These are phyloP conservation scores for Rhinolophus ferrumequinum DNA, from an alignment of 2,113 vertebrate species.

Conservation along the genomic window DNA sequence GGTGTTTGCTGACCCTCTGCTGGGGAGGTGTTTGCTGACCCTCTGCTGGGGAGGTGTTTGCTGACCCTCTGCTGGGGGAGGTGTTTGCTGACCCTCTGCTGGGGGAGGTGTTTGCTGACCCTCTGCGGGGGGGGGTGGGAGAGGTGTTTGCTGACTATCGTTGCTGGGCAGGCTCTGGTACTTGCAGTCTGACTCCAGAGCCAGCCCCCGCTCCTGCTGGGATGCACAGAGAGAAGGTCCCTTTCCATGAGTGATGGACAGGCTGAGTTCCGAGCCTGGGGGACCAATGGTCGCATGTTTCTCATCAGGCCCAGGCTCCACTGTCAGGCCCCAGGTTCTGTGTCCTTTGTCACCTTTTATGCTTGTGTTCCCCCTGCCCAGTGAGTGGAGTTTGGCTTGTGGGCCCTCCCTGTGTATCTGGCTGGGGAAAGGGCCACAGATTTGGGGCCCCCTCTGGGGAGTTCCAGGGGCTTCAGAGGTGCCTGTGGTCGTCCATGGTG, in stretches of 20 bases:
- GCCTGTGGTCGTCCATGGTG: not conserved
- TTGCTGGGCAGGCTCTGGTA: not conserved
- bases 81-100: no score
- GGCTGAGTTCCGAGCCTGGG: not conserved
- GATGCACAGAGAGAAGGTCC: not conserved
- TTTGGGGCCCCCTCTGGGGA: not conserved
- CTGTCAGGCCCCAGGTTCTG: not conserved
- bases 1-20: no score
- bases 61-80: no score
- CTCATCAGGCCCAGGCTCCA: not conserved
- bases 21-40: no score
- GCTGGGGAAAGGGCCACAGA: not conserved
- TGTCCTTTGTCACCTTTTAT: not conserved
- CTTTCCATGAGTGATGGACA: fast-evolving
- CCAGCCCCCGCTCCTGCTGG: not conserved
- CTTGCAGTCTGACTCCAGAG: not conserved
- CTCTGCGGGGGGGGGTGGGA: no score
- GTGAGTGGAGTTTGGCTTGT: no score
- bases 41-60: no score
- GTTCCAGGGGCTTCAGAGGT: not conserved
- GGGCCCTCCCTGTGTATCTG: no score
- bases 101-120: not conserved
- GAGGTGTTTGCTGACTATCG: not conserved
- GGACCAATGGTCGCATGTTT: fast-evolving
- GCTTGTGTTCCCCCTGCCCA: fast-evolving